phyloP scores from a whole-genome alignment of 2,888 invertebrate species.

The Callyntrura guangdongensis region DNA sequence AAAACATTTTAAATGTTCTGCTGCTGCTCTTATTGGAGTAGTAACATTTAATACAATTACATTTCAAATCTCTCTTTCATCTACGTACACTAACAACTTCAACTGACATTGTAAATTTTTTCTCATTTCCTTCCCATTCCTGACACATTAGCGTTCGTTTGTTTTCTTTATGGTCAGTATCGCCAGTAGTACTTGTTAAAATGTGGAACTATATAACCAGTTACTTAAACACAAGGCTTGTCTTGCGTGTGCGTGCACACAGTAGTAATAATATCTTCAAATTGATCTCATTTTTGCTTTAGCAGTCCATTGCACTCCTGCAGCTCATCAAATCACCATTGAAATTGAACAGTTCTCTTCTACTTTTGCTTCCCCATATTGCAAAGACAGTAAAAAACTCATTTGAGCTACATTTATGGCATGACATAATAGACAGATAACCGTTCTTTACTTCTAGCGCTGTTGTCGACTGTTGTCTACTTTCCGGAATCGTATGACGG shows the following conservation, averaged over 20 bases:
- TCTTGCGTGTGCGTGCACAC: not conserved
- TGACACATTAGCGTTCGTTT: not conserved
- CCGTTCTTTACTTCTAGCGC: not conserved
- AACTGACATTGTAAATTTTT: not conserved
- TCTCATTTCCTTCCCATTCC: constrained; percentile 35
- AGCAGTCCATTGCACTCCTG: constrained; percentile 55
- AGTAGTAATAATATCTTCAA: not conserved
- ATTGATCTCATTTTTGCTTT: constrained; percentile 40
- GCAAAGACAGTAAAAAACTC: not conserved
- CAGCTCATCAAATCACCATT: not conserved
- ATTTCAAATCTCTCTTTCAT: not conserved
- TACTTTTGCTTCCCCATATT: constrained; percentile 5
- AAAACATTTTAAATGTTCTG: not conserved
- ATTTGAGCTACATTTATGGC: constrained; percentile 43
- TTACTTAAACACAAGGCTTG: constrained; percentile 13
- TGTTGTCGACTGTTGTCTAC: not conserved
- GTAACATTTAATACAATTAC: not conserved
- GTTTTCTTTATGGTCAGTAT: constrained; percentile 39
- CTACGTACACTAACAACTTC: not conserved
- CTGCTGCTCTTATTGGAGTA: constrained; percentile 9
- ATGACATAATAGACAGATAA: not conserved
- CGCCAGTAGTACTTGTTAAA: not conserved
- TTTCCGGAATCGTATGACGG: not conserved
- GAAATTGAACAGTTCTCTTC: not conserved
- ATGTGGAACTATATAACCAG: not conserved